These are phyloP conservation scores for Halictus rubicundus DNA, from an alignment of 1,140 invertebrate genomes.

Conservation along the genomic window DNA sequence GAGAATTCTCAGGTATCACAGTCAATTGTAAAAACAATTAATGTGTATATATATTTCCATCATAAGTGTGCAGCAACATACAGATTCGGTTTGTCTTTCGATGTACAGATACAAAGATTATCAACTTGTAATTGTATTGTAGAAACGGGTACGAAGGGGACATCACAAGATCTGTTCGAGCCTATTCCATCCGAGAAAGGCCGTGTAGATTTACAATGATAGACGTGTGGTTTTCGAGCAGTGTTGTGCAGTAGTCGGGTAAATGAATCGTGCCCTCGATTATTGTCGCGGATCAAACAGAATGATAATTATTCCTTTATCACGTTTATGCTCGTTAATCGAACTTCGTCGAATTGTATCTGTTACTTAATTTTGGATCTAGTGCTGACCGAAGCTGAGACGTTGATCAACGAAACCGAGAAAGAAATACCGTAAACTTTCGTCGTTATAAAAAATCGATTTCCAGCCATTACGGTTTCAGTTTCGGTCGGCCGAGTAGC, in stretches of 20 bases:
- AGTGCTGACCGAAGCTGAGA: too few relatives aligned
- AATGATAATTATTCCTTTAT: too few relatives aligned
- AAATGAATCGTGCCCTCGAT: neutral
- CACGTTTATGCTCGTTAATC: neutral
- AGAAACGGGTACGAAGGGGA: slow-evolving; percentile 54
- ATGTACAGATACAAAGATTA: slow-evolving; percentile 60
- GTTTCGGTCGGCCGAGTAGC: neutral
- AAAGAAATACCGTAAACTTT: too few relatives aligned
- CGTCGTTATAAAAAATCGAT: too few relatives aligned
- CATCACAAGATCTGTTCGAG: slow-evolving; percentile 29
- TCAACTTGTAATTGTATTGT: slow-evolving; percentile 42
- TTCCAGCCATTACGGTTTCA: neutral
- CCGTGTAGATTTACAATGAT: slow-evolving; percentile 35
- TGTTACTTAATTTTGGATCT: too few relatives aligned
- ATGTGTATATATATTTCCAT: slow-evolving; percentile 61
- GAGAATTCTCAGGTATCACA: slow-evolving; percentile 13
- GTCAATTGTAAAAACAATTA: slow-evolving; percentile 41
- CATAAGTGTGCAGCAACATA: slow-evolving; percentile 60
- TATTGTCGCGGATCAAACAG: neutral
- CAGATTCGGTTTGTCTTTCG: slow-evolving; percentile 56
- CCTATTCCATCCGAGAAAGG: slow-evolving; percentile 43
- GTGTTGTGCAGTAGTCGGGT: slow-evolving; percentile 33
- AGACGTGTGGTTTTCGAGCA: neutral
- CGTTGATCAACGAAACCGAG: too few relatives aligned
- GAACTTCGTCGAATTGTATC: neutral